Evolutionary conservation across 2,888 invertebrate genomes (phyloP).

Genomic region (Hoplodrina ambigua): DNA sequence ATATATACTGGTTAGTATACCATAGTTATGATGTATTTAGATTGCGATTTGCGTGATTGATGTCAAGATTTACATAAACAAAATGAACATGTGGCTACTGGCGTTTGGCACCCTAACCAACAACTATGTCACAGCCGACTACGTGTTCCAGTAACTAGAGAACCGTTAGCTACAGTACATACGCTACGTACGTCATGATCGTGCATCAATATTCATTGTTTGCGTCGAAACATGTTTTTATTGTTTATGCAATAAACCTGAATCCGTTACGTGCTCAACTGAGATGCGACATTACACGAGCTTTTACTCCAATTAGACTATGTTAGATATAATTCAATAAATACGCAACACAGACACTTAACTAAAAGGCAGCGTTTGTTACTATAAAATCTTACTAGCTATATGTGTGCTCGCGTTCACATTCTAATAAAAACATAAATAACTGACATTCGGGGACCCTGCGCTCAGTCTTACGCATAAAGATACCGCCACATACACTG

Average conservation of each 20-base stretch:
- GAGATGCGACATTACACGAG: constrained; percentile 47
- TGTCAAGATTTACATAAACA: constrained; percentile 44
- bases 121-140: constrained; percentile 53
- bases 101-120: constrained; percentile 33
- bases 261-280: constrained; percentile 32
- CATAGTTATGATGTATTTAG: constrained; percentile 32
- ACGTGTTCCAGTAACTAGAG: constrained; percentile 34
- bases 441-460: constrained; percentile 70
- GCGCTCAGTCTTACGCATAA: constrained; percentile 75
- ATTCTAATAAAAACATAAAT: constrained; percentile 66
- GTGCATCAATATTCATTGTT: constrained; percentile 25
- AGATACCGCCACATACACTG: constrained; percentile 49
- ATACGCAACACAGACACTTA: constrained; percentile 76
- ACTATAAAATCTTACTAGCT: constrained; percentile 74
- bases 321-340: constrained; percentile 69
- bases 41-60: constrained; percentile 34
- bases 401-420: constrained; percentile 67
- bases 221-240: constrained; percentile 35
- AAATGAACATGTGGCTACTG: constrained; percentile 35
- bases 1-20: constrained; percentile 63
- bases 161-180: constrained; percentile 39
- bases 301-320: constrained; percentile 61
- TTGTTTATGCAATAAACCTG: constrained; percentile 47
- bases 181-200: constrained; percentile 41
- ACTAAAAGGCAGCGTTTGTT: constrained; percentile 75